These are phyloP conservation scores for Tenualosa thibaudeaui DNA, from an alignment of 2,797 vertebrate species.

Conservation along the genomic window DNA sequence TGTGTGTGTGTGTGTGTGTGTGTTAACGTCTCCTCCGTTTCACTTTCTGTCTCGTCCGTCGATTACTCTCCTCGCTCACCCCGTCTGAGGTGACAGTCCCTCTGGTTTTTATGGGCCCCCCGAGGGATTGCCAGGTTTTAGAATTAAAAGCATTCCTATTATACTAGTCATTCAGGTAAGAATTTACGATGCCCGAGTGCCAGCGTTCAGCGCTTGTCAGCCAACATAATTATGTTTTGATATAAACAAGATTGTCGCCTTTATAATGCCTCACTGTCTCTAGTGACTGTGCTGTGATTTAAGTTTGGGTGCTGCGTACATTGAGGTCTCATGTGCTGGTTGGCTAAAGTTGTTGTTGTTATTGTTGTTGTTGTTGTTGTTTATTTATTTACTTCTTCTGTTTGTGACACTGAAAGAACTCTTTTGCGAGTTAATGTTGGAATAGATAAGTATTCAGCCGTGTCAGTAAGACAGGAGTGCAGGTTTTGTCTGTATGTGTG, in stretches of 20 bases:
- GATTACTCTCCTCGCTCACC: background rate
- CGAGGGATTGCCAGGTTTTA: slow-evolving; percentile 82
- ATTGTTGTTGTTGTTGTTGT: slow-evolving; percentile 67
- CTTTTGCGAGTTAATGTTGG: slow-evolving; percentile 77
- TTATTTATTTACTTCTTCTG: slow-evolving; percentile 59
- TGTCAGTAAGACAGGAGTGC: slow-evolving; percentile 40
- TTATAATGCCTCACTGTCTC: slow-evolving; percentile 69
- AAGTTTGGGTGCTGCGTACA: slow-evolving; percentile 65
- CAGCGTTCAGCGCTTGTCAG: slow-evolving; percentile 87
- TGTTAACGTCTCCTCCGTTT: background rate
- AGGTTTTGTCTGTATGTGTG: too few species aligned
- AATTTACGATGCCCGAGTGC: slow-evolving; percentile 88
- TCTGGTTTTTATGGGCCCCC: background rate
- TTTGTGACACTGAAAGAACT: slow-evolving; percentile 62
- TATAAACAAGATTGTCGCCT: slow-evolving; percentile 94
- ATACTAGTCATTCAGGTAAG: slow-evolving; percentile 84
- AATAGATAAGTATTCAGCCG: slow-evolving; percentile 78
- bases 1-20: background rate
- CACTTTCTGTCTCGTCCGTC: background rate
- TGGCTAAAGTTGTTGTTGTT: background rate
- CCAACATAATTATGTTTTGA: slow-evolving; percentile 91
- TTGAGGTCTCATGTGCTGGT: background rate
- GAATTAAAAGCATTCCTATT: slow-evolving; percentile 93
- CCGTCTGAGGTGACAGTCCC: background rate
- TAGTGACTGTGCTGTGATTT: slow-evolving; percentile 70